Base-by-base conservation (phyloP, 2,797 vertebrate species). In the Gymnoscopelus braueri region DNA sequence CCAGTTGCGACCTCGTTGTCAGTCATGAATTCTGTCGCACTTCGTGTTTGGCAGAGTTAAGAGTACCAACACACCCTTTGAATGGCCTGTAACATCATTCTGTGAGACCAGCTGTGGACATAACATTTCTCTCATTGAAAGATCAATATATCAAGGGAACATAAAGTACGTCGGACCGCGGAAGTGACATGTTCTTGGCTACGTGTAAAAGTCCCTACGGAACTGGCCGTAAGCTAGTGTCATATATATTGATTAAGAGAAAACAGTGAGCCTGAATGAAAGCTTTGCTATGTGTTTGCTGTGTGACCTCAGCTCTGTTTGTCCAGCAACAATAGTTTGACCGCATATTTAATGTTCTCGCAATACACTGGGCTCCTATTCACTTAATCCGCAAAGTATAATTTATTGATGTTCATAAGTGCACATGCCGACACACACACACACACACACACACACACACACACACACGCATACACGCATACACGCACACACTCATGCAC, bases 301-400 rank as follows among this genome's bases (percentile, higher is more conserved):
- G 67, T 74, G 75, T 74, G 73, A 56, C 83, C 74, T 84, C 68
- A 44, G 74, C 52, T 0, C 5, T 87, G 77, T 89, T 85, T 86
- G 86, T 84, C 78, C 72, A 68, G 67, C 71, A 82, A 80, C 78
- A 87, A 86, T 82, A 85, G 67, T 78, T 84, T 83, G 75, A 69
- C 68, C 32, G 14, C 63, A 24, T 79, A 65, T 88, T 86, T 86
- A 3, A 72, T 81, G 51, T 63, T 76, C 69, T 78, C 72, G 83
- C 68, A 78, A 86, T 83, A 73, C 65, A 49, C 13, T 1, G 11
- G 9, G 10, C 63, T 77, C 32, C 68, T 54, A 8, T 73, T 76
- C 51, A 79, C 48, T 65, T 53, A 26, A 48, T 63, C 29, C 59
- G 69, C 66, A 52, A 81, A 65, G 50, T 47, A 44, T 44, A 44